These are phyloP conservation scores for Globicephala melas DNA, from an alignment of 2,113 vertebrate genomes.

Conservation along the genomic window DNA sequence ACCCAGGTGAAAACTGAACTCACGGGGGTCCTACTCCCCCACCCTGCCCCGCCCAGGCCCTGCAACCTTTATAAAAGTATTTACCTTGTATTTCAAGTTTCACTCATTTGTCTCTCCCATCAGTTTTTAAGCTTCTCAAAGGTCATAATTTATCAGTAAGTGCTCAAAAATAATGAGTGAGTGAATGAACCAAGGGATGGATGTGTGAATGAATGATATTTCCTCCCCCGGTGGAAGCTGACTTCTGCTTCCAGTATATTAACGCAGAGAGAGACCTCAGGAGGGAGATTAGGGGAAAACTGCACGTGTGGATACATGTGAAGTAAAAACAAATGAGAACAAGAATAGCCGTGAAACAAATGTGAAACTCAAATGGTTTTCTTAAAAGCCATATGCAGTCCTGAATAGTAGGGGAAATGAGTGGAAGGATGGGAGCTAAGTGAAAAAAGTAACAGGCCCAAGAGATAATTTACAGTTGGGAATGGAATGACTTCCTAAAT, in stretches of 20 bases:
- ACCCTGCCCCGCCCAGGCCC: not conserved
- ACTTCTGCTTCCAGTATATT: not conserved
- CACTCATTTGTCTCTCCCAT: not conserved
- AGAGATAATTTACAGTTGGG: conserved; percentile 24
- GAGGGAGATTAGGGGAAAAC: not conserved
- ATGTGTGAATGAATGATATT: not conserved
- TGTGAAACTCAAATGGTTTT: conserved; percentile 75
- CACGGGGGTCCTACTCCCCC: not conserved
- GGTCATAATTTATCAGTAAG: not conserved
- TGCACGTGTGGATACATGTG: conserved; percentile 44
- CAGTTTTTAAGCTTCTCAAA: not conserved
- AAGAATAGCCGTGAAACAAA: conserved; percentile 70
- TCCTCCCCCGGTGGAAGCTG: not conserved
- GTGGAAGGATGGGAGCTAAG: conserved; percentile 32
- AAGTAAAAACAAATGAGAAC: conserved; percentile 77
- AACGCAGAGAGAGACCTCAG: not conserved
- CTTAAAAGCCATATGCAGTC: not conserved
- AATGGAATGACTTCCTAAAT: conserved; percentile 37
- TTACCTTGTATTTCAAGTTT: not conserved
- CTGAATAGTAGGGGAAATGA: conserved; percentile 37
- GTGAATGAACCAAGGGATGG: not conserved
- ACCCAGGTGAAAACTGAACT: not conserved
- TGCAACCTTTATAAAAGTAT: not conserved
- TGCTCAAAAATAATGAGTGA: not conserved
- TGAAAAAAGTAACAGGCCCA: conserved; percentile 47